Base-by-base conservation (phyloP, 2,113 vertebrate genomes). In the Erythrocercus mccallii region DNA sequence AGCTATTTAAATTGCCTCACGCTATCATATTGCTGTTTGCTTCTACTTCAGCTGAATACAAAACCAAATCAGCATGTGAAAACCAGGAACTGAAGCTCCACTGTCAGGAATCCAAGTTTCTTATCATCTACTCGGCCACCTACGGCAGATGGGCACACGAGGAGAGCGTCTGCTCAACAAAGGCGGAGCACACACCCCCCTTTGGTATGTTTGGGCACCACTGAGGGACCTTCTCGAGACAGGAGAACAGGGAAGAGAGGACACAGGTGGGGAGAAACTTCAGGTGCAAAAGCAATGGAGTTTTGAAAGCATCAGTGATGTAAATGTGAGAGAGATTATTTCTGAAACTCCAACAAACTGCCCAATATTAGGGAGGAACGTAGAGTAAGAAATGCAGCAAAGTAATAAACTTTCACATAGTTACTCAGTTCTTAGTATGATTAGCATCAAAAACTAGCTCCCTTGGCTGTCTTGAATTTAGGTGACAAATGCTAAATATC, bases 91-190 rank as follows among this genome's bases (percentile, higher is more conserved):
- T 99, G 98, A 97, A 98, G 51, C 98, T 99, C 86, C 99, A 98
- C 96, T 99, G 99, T 87, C 99, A 99, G 65, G 97, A 98, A 62
- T 98, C 99, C 88, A 99, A 98, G 96, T 98, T 98, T 85, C 98
- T 99, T 86, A 99, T 98, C 96, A 99, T 99, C 98, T 99, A 99
- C 61, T 98, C 98, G 7, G 99, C 99, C 20, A 98, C 98, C 90
- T 99, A 99, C 1, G 99, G 99, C 60, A 97, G 99, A 80, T 88
- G 95, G 92, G 96, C 97, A 66, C 98, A 91, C 9, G 97, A 99
- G 57, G 90, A 94, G n/a, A 94, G 98, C 35, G 23, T 95, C 94
- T 99, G 99, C 93, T 95, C 98, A 27, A 97, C 96, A 3, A 96
- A 94, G 76, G 84, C 86, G 6, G 96, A 96, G 93, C 95, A n/a